These are phyloP conservation scores for Cabera pusaria DNA, from an alignment of 2,888 invertebrate species.

Conservation along the genomic window DNA sequence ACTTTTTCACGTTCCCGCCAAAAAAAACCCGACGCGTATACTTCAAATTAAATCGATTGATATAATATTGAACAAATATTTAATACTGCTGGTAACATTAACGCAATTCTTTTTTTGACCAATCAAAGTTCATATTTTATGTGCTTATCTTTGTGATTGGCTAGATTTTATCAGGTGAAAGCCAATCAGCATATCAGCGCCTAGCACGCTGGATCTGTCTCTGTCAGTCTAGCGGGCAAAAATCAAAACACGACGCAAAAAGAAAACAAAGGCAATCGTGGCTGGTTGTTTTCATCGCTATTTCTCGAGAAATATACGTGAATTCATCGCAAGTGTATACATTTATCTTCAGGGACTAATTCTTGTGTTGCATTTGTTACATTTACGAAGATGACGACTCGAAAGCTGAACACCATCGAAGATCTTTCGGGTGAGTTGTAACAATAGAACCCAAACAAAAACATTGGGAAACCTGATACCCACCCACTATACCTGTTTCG, in stretches of 20 bases:
- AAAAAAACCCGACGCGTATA: no score
- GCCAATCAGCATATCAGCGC: conserved; percentile 38
- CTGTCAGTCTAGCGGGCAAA: conserved; percentile 38
- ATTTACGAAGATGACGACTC: conserved; percentile 62
- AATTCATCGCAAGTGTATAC: conserved; percentile 20
- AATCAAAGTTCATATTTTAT: conserved; percentile 10
- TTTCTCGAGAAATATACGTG: conserved; percentile 32
- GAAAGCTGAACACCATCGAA: conserved; percentile 76
- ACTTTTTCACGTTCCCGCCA: no score
- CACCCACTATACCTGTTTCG: conserved; percentile 39
- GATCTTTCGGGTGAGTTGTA: conserved; percentile 76
- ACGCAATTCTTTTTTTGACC: no score
- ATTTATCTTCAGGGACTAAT: conserved; percentile 9
- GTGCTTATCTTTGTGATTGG: conserved; percentile 14
- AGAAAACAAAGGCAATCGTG: conserved; percentile 56
- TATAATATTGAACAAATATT: no score
- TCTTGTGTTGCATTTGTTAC: conserved; percentile 23
- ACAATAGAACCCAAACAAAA: conserved; percentile 52
- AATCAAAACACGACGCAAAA: conserved; percentile 45
- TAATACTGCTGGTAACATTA: no score
- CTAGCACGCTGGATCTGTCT: conserved; percentile 41
- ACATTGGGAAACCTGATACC: conserved; percentile 44
- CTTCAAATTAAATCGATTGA: no score
- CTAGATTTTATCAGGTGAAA: not conserved
- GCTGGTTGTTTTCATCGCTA: conserved; percentile 34